Evolutionary conservation across 2,888 invertebrate species (phyloP), one percentile per base, ranked within the genome.

Genomic region (Stenodema calcarata): DNA sequence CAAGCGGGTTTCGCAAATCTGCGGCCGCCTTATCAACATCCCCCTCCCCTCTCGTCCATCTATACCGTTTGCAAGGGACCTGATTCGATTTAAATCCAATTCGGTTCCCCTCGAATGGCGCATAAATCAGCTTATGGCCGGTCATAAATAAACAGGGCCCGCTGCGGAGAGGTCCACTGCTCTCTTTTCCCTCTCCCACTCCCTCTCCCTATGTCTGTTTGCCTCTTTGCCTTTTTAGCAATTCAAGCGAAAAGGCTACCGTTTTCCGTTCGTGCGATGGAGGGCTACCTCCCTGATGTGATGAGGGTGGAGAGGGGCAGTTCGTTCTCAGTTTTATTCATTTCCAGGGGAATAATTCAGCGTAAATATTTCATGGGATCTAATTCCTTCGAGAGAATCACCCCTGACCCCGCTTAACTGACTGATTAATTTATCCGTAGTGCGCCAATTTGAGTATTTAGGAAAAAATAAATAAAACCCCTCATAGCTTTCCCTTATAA

Each of bases 111-210:
- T 2, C 62, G 62, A 23, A 62, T 62, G 62, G 62, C 4, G 62
- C 62, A 62, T 62, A 62, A 62, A 62, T 62, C 62, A 62, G 62
- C 62, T 62, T 62, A 62, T 62, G 62, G 62, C 62, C 62, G 62
- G 62, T 23, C 62, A 62, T 62, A 62, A 62, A 62, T 62, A 62
- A 62, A 62, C 23, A 62, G 62, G n/a, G 62, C 11, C 27, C 62
- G 12, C 62, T 23, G 23, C 62, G 0, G 62, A 54, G 54, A 16
- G 62, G 62, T 62, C 62, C 62, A 62, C 23, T 23, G 23, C 7
- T 11, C 62, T 50, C 16, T 50, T 50, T 50, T 50, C 35, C 35
- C 35, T 50, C 62, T 23, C 62, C n/a, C 35, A 35, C 35, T 35
- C 7, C 35, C 35, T 35, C 62, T 62, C 12, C 62, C 23, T 23